Percentiles rank a stretch among this genome's conserved stretches.
phyloP scores from a whole-genome alignment of 2,113 vertebrate genomes.

The Muntiacus muntjak region DNA sequence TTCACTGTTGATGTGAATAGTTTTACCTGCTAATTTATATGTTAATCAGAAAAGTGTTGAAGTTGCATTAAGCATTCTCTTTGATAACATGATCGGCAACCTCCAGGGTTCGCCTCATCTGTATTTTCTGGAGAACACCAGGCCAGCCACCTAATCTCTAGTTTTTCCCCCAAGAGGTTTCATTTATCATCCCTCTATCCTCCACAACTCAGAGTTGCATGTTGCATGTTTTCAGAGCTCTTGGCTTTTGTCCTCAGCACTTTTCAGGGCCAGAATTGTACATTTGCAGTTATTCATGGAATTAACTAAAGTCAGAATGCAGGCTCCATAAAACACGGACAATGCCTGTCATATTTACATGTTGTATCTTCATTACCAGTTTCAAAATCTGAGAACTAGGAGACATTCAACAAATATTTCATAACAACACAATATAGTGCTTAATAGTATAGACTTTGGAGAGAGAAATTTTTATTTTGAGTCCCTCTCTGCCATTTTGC shows the following conservation, averaged over 20 bases:
- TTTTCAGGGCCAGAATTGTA: background rate
- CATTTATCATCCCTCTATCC: background rate
- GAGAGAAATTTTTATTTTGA: background rate
- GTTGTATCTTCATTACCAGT: background rate
- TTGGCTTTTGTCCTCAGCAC: background rate
- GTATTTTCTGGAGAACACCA: background rate
- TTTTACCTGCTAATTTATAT: background rate
- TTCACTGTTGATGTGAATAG: slow-evolving; percentile 5
- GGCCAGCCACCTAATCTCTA: background rate
- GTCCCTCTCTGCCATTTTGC: background rate
- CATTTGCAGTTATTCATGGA: background rate
- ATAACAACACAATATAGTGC: background rate
- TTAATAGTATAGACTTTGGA: background rate
- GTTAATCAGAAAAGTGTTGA: background rate
- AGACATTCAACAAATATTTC: background rate
- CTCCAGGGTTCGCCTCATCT: background rate
- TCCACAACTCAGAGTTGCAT: background rate
- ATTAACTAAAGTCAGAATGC: background rate
- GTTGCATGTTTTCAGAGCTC: background rate
- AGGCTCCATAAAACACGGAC: background rate
- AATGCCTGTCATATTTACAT: background rate
- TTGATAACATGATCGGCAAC: background rate
- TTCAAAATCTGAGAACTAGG: background rate
- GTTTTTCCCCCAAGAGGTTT: background rate
- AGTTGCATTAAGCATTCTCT: background rate